Evolutionary conservation across 1,140 invertebrate genomes (phyloP).

Genomic region (Rhyzopertha dominica): DNA sequence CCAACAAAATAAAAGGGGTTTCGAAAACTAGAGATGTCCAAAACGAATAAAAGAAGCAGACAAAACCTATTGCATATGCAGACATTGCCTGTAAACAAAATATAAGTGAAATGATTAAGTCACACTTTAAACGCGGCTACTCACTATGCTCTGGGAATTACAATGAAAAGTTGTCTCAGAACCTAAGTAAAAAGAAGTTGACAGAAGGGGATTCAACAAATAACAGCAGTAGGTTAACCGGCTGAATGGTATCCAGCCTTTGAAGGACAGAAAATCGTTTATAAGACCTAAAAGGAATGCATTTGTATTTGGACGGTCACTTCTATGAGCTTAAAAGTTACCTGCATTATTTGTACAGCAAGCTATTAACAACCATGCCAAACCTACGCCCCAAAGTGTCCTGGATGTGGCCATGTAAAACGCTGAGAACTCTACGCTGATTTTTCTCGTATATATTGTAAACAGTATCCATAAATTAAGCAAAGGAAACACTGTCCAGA

Average conservation of each 20-base stretch:
- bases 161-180: constrained; percentile 22
- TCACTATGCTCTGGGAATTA: constrained; percentile 22
- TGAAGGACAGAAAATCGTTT: constrained; percentile 46
- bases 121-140: constrained; percentile 4
- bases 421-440: constrained; percentile 41
- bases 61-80: constrained; percentile 17
- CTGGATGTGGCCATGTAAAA: constrained; percentile 46
- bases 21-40: constrained; percentile 29
- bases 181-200: constrained; percentile 21
- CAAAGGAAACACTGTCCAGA: constrained; percentile 43
- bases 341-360: constrained; percentile 48
- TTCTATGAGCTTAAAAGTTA: constrained; percentile 9
- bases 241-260: constrained; percentile 48
- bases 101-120: neutral
- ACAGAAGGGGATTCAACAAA: constrained; percentile 49
- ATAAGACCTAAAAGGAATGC: constrained; percentile 32
- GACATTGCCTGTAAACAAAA: constrained; percentile 27
- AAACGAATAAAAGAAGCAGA: constrained; percentile 27
- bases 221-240: constrained; percentile 50
- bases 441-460: constrained; percentile 39
- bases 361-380: constrained; percentile 50
- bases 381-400: constrained; percentile 48
- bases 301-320: neutral
- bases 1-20: constrained; percentile 32
- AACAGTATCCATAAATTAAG: constrained; percentile 48